Evolutionary conservation across 2,113 vertebrate genomes (phyloP).

Genomic region (Istiophorus platypterus): DNA sequence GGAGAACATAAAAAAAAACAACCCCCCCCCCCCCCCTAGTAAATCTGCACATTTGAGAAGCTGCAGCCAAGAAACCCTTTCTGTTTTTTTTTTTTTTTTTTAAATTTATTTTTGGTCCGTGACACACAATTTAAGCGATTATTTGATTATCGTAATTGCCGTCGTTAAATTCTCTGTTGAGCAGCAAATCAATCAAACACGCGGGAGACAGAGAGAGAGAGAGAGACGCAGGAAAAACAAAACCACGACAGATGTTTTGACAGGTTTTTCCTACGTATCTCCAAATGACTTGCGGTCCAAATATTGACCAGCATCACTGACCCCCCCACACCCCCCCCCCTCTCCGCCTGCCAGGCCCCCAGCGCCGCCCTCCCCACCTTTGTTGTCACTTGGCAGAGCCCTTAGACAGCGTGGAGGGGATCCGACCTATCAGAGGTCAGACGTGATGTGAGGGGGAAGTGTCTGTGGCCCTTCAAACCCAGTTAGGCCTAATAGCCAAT

Average conservation of each 20-base stretch:
- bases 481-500: slow-evolving; percentile 70
- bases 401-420: slow-evolving; percentile 37
- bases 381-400: slow-evolving; percentile 13
- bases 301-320: slow-evolving; percentile 43
- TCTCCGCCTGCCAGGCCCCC: background rate
- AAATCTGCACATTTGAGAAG: background rate
- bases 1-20: too few relatives aligned
- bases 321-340: background rate
- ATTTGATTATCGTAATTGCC: background rate
- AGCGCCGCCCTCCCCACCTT: background rate
- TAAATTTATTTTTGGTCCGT: too few relatives aligned
- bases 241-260: slow-evolving; percentile 18
- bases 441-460: slow-evolving; percentile 43
- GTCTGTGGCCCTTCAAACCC: slow-evolving; percentile 56
- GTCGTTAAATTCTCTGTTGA: background rate
- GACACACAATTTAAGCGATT: background rate
- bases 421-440: slow-evolving; percentile 47
- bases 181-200: background rate
- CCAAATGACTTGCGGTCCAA: background rate
- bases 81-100: too few relatives aligned
- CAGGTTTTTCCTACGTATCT: slow-evolving; percentile 19
- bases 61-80: background rate
- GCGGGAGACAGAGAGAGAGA: background rate
- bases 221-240: slow-evolving; percentile 15
- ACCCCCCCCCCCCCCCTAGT: too few relatives aligned